Conservation (phyloP, 2,797 vertebrate genomes). For the Sebastes umbrosus region DNA sequence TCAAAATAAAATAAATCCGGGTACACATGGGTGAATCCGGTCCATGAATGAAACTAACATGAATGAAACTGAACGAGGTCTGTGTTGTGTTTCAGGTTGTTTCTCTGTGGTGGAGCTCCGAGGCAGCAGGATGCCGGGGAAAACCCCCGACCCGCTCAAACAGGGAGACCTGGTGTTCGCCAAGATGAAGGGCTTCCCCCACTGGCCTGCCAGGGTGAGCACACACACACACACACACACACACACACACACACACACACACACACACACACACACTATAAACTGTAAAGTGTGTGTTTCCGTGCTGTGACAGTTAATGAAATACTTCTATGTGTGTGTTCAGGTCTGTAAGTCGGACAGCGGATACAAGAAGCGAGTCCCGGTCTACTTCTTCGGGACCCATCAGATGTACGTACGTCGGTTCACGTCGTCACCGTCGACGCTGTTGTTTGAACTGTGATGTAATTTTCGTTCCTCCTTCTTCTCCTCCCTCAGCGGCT, state of each 20-base stretch:
- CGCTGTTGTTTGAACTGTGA: background rate
- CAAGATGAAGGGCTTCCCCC: constrained; percentile 76
- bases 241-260: background rate
- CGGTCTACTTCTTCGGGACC: constrained; percentile 75
- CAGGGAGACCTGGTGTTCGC: constrained; percentile 72
- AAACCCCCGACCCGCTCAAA: constrained; percentile 35
- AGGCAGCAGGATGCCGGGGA: constrained; percentile 57
- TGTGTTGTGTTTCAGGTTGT: background rate
- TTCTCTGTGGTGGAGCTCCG: background rate
- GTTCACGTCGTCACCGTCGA: background rate
- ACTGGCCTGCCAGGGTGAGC: constrained; percentile 70
- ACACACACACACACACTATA: background rate
- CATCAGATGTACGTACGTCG: constrained; percentile 70
- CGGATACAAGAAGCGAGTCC: constrained; percentile 57
- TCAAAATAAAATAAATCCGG: too few relatives aligned
- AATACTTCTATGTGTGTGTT: background rate
- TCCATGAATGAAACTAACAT: too few relatives aligned
- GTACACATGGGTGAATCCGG: too few relatives aligned
- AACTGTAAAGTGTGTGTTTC: background rate
- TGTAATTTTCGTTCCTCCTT: background rate
- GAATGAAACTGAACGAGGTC: too few relatives aligned
- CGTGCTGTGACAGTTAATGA: background rate
- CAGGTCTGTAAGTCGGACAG: constrained; percentile 63
- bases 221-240: background rate
- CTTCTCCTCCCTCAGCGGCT: constrained; percentile 34